phyloP scores from a whole-genome alignment of 2,113 vertebrate species.

The Ageneiosus marmoratus region DNA sequence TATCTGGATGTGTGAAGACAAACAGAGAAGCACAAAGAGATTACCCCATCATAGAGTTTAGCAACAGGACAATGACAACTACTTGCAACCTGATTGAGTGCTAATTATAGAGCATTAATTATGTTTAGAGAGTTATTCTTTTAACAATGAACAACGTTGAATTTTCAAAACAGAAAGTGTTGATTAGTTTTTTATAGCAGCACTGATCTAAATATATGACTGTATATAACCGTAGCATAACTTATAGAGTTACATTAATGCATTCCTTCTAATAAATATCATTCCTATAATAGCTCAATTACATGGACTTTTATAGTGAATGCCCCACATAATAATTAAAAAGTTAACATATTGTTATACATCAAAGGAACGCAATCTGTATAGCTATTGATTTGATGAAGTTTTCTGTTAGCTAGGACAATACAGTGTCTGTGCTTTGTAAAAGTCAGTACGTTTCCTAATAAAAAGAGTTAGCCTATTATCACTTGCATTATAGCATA shows the following conservation, averaged over 20 bases:
- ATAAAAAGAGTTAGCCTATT: not conserved
- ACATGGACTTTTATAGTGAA: not conserved
- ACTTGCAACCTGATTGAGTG: not conserved
- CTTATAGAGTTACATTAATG: not conserved
- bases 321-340: not conserved
- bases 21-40: not conserved
- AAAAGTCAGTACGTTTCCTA: not conserved
- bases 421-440: not conserved
- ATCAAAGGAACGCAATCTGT: not conserved
- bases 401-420: not conserved
- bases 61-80: not conserved
- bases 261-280: not conserved
- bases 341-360: not conserved
- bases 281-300: not conserved
- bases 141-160: not conserved
- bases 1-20: not conserved
- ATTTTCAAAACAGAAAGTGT: not conserved
- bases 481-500: not conserved
- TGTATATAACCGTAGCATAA: not conserved
- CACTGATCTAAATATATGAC: not conserved
- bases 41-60: not conserved
- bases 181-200: not conserved
- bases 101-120: not conserved
- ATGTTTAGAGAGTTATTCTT: not conserved
- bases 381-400: not conserved